Conservation (phyloP, 2,888 invertebrate genomes). For the Calameuta filiformis region DNA sequence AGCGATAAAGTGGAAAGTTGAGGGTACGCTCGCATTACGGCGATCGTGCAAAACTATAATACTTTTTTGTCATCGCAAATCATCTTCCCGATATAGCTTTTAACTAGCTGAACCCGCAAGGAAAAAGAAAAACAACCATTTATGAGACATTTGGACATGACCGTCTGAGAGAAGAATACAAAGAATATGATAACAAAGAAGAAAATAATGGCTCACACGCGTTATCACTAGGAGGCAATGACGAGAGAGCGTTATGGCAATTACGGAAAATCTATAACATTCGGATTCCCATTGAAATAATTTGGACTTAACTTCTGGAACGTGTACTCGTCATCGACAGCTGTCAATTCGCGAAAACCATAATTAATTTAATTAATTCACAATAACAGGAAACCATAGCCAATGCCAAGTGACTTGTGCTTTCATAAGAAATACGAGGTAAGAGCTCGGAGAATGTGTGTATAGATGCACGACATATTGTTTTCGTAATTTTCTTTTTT, state of each 20-base stretch:
- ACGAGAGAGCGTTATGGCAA: background rate
- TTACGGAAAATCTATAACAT: background rate
- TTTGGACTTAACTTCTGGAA: background rate
- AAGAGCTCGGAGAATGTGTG: background rate
- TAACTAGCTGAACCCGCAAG: slow-evolving; percentile 10
- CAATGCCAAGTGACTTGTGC: background rate
- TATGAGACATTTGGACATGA: slow-evolving; percentile 11
- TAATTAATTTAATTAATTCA: background rate
- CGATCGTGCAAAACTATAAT: background rate
- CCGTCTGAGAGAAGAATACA: background rate
- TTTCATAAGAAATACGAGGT: background rate
- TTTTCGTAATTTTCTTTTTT: slow-evolving; percentile 14
- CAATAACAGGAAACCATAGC: slow-evolving; percentile 7
- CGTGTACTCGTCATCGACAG: background rate
- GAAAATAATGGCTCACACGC: background rate
- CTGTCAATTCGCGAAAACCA: background rate
- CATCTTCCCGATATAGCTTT: background rate
- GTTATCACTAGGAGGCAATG: background rate
- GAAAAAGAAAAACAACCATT: slow-evolving; percentile 15
- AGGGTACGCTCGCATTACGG: background rate
- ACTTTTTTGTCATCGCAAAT: background rate
- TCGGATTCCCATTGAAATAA: background rate
- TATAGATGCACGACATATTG: background rate
- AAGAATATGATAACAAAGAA: slow-evolving; percentile 2
- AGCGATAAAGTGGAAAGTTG: background rate